Conservation (phyloP, 2,797 vertebrate genomes). For the Anguilla anguilla region DNA sequence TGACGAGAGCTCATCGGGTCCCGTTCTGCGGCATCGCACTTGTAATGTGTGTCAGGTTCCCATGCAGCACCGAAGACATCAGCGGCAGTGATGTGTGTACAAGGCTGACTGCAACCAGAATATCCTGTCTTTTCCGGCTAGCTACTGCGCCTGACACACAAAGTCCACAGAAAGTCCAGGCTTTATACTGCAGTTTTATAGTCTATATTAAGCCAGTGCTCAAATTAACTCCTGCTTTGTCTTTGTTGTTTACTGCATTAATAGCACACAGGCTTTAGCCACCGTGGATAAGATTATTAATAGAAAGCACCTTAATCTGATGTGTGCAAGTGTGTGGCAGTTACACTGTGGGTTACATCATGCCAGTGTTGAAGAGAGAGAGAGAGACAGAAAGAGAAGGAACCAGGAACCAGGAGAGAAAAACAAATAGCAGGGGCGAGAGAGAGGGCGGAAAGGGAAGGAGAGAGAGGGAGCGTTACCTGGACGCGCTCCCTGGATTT, state of each 20-base stretch:
- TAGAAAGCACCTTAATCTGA: background rate
- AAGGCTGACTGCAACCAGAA: background rate
- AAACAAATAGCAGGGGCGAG: background rate
- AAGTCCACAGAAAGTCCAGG: background rate
- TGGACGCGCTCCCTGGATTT: conserved; percentile 77
- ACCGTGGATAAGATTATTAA: background rate
- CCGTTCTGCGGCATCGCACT: background rate
- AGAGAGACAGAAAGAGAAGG: background rate
- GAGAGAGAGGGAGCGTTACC: conserved; percentile 68
- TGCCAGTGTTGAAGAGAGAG: background rate
- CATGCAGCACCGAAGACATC: background rate
- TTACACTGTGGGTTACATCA: background rate
- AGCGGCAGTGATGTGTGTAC: background rate
- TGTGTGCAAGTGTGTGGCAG: background rate
- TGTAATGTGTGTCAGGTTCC: background rate
- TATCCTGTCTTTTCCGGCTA: background rate
- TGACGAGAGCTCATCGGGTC: background rate
- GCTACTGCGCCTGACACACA: background rate
- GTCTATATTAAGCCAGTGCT: background rate
- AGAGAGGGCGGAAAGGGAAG: background rate
- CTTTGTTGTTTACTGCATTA: conserved; percentile 39
- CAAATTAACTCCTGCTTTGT: conserved; percentile 12
- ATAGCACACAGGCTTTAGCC: background rate
- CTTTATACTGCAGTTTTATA: background rate
- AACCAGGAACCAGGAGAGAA: background rate